These are phyloP conservation scores for Patiria pectinifera DNA, from an alignment of 53 echinoderm and acorn worm species.

Conservation along the genomic window DNA sequence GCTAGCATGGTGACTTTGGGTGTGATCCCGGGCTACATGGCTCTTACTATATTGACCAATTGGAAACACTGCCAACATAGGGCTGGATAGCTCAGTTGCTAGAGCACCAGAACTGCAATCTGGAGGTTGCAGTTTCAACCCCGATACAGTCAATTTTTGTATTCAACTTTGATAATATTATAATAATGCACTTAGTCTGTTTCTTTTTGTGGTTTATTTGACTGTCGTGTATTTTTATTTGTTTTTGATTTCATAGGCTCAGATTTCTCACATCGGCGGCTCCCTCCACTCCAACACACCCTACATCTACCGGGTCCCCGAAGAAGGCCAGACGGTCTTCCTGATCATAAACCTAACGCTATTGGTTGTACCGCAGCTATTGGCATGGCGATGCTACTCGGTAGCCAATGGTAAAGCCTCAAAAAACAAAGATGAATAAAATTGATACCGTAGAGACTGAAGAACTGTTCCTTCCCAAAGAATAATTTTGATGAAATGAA, in stretches of 20 bases:
- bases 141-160: no score
- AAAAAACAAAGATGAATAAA: constrained; percentile 19
- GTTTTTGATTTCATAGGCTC: constrained; percentile 67
- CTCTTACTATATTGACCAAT: no score
- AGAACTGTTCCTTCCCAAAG: not conserved
- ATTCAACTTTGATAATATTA: no score
- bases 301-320: constrained; percentile 86
- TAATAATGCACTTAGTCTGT: no score
- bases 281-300: constrained; percentile 94
- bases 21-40: no score
- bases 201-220: no score
- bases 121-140: no score
- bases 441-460: not conserved
- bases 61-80: no score
- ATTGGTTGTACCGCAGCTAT: constrained; percentile 87
- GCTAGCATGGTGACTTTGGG: no score
- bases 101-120: no score
- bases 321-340: constrained; percentile 73
- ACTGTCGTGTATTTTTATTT: not conserved
- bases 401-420: constrained; percentile 47
- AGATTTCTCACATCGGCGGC: constrained; percentile 89
- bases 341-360: constrained; percentile 81
- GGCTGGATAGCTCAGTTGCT: no score
- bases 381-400: constrained; percentile 89
- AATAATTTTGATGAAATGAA: not conserved